A percentile compares a stretch with the other conserved stretches of the same genome.
Conservation (phyloP, 2,797 vertebrate species). For the Bovichtus diacanthus region DNA sequence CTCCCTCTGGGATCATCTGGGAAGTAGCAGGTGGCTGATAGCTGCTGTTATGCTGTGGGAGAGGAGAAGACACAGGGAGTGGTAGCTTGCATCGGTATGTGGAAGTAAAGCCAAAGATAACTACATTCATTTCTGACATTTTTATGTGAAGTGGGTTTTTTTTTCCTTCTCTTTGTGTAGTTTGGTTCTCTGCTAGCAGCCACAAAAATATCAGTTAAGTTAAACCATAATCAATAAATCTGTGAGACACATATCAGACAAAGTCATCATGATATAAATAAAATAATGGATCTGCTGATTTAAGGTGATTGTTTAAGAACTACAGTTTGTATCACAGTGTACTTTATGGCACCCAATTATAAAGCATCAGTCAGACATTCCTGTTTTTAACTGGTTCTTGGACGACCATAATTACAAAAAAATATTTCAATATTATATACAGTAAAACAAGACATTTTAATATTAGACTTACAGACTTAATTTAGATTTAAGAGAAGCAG, state of each 20-base stretch:
- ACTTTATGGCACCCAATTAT: background rate
- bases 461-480: too few species aligned
- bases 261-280: background rate
- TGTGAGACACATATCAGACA: background rate
- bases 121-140: conserved; percentile 5
- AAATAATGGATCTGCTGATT: background rate
- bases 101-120: conserved; percentile 14
- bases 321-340: background rate
- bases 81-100: background rate
- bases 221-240: background rate
- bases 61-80: conserved; percentile 44
- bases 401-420: background rate
- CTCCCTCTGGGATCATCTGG: conserved; percentile 75
- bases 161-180: background rate
- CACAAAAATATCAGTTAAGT: conserved; percentile 11
- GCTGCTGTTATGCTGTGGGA: conserved; percentile 84
- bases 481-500: too few species aligned
- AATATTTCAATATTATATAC: too few species aligned
- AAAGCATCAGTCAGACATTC: background rate
- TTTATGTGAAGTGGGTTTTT: conserved; percentile 28
- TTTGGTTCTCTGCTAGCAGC: background rate
- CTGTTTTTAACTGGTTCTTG: conserved; percentile 8
- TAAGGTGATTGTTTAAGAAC: background rate
- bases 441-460: too few species aligned
- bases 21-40: conserved; percentile 83